These are phyloP conservation scores for Rotaria magnacalcarata DNA, from an alignment of 2,888 invertebrate species.

Conservation along the genomic window DNA sequence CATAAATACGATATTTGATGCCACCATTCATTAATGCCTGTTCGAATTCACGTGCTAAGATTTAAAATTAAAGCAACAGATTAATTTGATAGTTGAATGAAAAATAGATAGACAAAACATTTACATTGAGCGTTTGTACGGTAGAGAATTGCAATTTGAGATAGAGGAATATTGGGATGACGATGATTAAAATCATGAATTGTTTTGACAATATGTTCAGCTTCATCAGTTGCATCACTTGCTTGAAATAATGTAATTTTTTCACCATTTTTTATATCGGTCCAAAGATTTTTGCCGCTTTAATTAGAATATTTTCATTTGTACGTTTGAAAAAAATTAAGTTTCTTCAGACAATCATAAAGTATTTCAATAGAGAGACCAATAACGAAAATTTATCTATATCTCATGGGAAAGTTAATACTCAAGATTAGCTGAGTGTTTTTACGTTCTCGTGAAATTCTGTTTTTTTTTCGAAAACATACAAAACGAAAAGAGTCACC, in stretches of 20 bases:
- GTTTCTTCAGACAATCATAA: too few relatives aligned
- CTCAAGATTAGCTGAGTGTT: too few relatives aligned
- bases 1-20: constrained; percentile 47
- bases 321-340: background rate
- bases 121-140: constrained; percentile 47
- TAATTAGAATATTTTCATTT: background rate
- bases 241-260: background rate
- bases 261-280: background rate
- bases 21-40: constrained; percentile 5
- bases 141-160: constrained; percentile 44
- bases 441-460: too few relatives aligned
- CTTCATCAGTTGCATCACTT: background rate
- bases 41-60: constrained; percentile 42
- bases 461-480: too few relatives aligned
- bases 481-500: too few relatives aligned
- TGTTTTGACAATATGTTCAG: background rate
- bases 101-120: background rate
- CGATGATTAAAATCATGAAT: background rate
- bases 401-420: too few relatives aligned
- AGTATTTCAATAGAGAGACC: too few relatives aligned
- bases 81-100: background rate
- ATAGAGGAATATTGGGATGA: background rate
- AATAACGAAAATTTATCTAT: too few relatives aligned
- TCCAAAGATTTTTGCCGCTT: constrained; percentile 1
- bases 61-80: background rate